These are phyloP conservation scores for Platycnemis pennipes DNA, from an alignment of 2,888 invertebrate genomes.

Conservation along the genomic window DNA sequence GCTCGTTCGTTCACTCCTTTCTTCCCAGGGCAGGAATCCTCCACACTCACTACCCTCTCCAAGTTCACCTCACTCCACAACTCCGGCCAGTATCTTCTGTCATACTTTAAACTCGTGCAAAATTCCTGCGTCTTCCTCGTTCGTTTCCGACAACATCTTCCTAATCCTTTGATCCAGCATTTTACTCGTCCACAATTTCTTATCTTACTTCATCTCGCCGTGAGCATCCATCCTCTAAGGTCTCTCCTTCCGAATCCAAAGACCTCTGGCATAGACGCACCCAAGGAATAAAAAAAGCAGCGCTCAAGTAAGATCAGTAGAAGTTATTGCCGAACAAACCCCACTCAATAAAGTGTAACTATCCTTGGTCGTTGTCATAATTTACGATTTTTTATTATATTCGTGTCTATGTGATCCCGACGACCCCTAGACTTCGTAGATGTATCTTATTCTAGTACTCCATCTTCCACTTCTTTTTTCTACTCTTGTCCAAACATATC, in stretches of 20 bases:
- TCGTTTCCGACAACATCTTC: constrained; percentile 21
- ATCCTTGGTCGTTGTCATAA: not conserved
- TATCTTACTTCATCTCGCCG: constrained; percentile 22
- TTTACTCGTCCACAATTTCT: constrained; percentile 31
- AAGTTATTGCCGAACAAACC: not conserved
- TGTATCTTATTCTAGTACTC: not conserved
- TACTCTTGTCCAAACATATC: too few species aligned
- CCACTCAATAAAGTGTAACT: not conserved
- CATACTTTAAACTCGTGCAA: constrained; percentile 32
- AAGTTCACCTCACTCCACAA: not conserved
- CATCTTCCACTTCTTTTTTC: not conserved
- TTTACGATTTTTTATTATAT: not conserved
- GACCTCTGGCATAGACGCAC: not conserved
- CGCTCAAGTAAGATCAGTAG: not conserved
- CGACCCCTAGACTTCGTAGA: not conserved
- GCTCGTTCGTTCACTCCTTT: not conserved
- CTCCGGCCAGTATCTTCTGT: not conserved
- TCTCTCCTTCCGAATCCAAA: not conserved
- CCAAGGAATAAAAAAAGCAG: not conserved
- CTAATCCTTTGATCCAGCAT: constrained; percentile 28
- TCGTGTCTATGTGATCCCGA: not conserved
- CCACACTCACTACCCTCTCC: not conserved
- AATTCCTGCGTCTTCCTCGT: not conserved
- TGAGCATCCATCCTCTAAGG: not conserved
- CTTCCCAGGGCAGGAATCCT: not conserved